Evolutionary conservation across 2,888 invertebrate genomes (phyloP), one percentile per base, ranked within the genome.

Genomic region (Leuctra nigra): DNA sequence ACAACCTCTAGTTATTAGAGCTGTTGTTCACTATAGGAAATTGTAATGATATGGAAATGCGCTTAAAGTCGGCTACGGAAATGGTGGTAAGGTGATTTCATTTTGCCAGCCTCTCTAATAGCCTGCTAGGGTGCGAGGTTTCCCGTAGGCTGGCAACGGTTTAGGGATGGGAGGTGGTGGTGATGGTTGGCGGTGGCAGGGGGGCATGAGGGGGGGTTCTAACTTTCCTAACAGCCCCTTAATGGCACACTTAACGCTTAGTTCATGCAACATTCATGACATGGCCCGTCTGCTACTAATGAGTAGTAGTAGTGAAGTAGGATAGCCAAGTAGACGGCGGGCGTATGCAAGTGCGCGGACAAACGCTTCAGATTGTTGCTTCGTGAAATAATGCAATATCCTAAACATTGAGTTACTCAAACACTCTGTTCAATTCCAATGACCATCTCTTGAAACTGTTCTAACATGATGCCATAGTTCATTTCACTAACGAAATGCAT

Each of bases 201-300:
- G 48, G 29, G 48, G 3, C n/a, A n/a, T n/a, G n/a, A n/a, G 29
- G 48, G 33, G 48, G 2, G 33, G 29, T 20, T 50, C 50, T 50
- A 50, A 50, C 50, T 50, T 47, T 50, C 50, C 50, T 50, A 50
- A 50, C 50, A 50, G 50, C 35, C 50, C 22, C 50, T 35, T 50
- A 50, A 50, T 50, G 35, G 50, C 50, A 20, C 50, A 50, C 50
- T 50, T 50, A 50, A 50, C 50, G 50, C 50, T 35, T 6, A 11
- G 16, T 35, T 35, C 50, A 50, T 50, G 50, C 50, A 50, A 35
- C 50, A 50, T 50, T 50, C 50, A 50, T 50, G 50, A 20, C 50
- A 50, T 33, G 20, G 14, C 16, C 35, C 50, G 47, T 3, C 47
- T 47, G 25, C 47, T 24, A 47, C 47, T 47, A 47, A 47, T 47